Percentiles rank a stretch among this genome's conserved stretches.
Conservation (phyloP, 2,113 vertebrate species). For the Rana temporaria region DNA sequence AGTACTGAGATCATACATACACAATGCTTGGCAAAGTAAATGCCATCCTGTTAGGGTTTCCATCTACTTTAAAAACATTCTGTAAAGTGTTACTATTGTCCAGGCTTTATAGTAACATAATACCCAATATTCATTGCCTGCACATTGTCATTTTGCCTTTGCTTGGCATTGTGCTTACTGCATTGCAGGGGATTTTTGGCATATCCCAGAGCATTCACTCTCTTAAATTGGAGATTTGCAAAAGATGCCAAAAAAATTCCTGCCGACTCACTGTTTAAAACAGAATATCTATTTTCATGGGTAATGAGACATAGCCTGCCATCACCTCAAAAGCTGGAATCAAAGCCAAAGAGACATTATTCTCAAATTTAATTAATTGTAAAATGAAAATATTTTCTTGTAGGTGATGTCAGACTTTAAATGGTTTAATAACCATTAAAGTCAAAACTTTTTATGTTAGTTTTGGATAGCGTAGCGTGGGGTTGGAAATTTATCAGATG, state of each 20-base stretch:
- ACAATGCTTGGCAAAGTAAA: not conserved
- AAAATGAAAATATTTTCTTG: not conserved
- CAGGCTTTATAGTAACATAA: not conserved
- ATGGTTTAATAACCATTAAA: not conserved
- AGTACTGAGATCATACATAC: not conserved
- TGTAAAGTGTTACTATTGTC: not conserved
- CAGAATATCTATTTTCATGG: not conserved
- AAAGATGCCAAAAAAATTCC: not conserved
- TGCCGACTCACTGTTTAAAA: not conserved
- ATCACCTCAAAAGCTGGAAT: not conserved
- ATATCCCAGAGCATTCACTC: not conserved
- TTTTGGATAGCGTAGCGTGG: too few species aligned
- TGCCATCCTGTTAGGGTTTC: not conserved
- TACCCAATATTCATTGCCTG: not conserved
- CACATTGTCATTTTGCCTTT: conserved; percentile 6
- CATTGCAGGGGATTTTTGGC: conserved; percentile 21
- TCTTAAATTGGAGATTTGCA: conserved; percentile 20
- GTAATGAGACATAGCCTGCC: not conserved
- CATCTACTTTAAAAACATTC: not conserved
- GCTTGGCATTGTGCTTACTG: not conserved
- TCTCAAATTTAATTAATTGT: conserved; percentile 7
- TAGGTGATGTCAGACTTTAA: not conserved
- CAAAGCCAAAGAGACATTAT: not conserved
- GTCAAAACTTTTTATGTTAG: too few species aligned
- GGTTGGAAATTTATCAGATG: not conserved